Evolutionary conservation across 2,888 invertebrate genomes (phyloP), one percentile per base, ranked within the genome.

Genomic region (Harpalus rubripes): DNA sequence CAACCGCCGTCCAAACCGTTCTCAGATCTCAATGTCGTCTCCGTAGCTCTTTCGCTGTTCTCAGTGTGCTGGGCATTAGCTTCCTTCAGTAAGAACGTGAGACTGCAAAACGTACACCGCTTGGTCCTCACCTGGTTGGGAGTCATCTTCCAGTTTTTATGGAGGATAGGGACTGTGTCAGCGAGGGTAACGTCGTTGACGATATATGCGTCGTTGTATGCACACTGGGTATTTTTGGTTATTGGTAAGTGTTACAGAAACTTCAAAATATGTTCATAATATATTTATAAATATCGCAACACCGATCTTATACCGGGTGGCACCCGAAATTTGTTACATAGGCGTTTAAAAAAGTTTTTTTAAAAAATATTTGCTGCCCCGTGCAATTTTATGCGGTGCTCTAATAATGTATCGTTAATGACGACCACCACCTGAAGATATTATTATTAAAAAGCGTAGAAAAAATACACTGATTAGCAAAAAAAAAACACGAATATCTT

Each of bases 31-130:
- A 95, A 96, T 88, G 94, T 95, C 86, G 96, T 97, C 56, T 96
- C 97, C 0, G 95, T 96, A 4, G 94, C 95, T 0, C 91, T 97
- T 1, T 97, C 96, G 0, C 91, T 98, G 74, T 96, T 97, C 92
- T 96, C 96, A 85, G 95, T 97, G 72, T 97, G 97, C 89, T 98
- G 98, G 98, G 96, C 97, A 65, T 93, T 98, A 39, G 97, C 97
- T 18, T 97, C 97, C 87, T 98, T 97, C 91, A 96, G 96, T 90
- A 97, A 97, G 92, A 96, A 97, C 89, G 96, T 97, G 7, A 92
- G 96, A 0, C 91, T 95, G 84, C 95, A 96, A 88, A 96, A 96
- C 90, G 95, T 97, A 0, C 97, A 97, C 90, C 93, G 96, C 52
- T 92, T 97, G 2, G 96, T 97, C 12, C 92, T 96, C 5, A 96